phyloP scores from a whole-genome alignment of 1,140 invertebrate species.

The Arion vulgaris region DNA sequence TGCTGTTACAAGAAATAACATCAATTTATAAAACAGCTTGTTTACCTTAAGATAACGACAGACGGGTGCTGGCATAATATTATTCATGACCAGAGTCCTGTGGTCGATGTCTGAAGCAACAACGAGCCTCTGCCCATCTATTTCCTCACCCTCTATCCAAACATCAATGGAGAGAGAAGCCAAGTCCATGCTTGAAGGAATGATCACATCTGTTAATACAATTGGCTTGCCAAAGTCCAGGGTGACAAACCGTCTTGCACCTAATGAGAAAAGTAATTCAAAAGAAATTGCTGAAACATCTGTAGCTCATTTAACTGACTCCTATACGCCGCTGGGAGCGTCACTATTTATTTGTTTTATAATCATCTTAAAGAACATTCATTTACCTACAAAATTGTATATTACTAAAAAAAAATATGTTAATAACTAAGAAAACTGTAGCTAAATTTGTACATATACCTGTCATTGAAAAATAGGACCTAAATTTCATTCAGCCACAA shows the following conservation, averaged over 20 bases:
- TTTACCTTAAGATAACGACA: slow-evolving; percentile 89
- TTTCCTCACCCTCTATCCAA: slow-evolving; percentile 86
- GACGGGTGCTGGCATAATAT: slow-evolving; percentile 89
- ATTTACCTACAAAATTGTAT: too few species aligned
- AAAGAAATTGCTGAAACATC: background rate
- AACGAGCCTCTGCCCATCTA: slow-evolving; percentile 86
- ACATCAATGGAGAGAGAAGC: slow-evolving; percentile 91
- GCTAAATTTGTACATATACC: too few species aligned
- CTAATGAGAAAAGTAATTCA: slow-evolving; percentile 70
- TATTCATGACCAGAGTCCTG: slow-evolving; percentile 86
- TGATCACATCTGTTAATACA: slow-evolving; percentile 88
- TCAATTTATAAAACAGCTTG: background rate
- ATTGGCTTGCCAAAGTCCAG: slow-evolving; percentile 90
- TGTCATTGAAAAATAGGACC: too few species aligned
- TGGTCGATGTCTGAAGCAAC: slow-evolving; percentile 88
- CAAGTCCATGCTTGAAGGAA: slow-evolving; percentile 88
- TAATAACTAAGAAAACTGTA: too few species aligned
- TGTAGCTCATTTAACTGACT: too few species aligned
- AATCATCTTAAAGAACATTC: too few species aligned
- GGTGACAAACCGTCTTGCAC: slow-evolving; percentile 84
- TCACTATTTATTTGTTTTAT: too few species aligned
- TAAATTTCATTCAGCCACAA: too few species aligned
- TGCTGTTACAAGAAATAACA: too few species aligned
- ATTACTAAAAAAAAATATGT: too few species aligned
- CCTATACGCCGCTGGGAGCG: too few species aligned